A percentile compares a stretch with the other conserved stretches of the same genome.
Evolutionary conservation across 1,140 invertebrate genomes (phyloP).

Genomic region (Drosophila pallidifrons): DNA sequence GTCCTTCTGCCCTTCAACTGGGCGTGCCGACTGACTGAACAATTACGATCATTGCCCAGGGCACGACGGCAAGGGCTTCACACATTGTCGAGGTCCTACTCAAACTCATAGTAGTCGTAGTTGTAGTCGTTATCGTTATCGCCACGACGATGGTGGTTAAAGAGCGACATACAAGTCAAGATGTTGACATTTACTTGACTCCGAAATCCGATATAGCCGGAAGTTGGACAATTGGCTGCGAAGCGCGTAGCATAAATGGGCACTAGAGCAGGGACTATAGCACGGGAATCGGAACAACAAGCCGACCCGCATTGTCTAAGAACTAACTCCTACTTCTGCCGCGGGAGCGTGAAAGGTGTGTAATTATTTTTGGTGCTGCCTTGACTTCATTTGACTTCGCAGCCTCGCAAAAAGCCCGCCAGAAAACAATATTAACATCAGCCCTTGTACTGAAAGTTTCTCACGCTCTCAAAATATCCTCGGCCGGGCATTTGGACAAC

Average conservation of each 20-base stretch:
- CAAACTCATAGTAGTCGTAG: neutral
- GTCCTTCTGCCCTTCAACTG: slow-evolving; percentile 17
- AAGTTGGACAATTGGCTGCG: slow-evolving; percentile 76
- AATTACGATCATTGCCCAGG: slow-evolving; percentile 55
- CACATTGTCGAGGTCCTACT: neutral
- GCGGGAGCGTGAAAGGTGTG: slow-evolving; percentile 53
- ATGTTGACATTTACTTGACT: slow-evolving; percentile 78
- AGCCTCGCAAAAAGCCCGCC: slow-evolving; percentile 68
- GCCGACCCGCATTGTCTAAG: neutral
- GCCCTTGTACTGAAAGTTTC: slow-evolving; percentile 55
- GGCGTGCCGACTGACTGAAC: slow-evolving; percentile 73
- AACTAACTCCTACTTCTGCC: slow-evolving; percentile 53
- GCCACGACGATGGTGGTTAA: slow-evolving; percentile 25
- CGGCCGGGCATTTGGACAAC: slow-evolving; percentile 59
- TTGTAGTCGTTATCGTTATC: slow-evolving; percentile 10
- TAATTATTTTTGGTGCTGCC: slow-evolving; percentile 68
- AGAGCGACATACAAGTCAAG: slow-evolving; percentile 36
- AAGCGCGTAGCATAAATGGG: slow-evolving; percentile 46
- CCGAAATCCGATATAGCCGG: slow-evolving; percentile 73
- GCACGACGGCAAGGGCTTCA: slow-evolving; percentile 13
- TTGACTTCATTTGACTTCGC: slow-evolving; percentile 58
- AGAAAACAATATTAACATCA: slow-evolving; percentile 42
- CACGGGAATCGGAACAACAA: slow-evolving; percentile 9
- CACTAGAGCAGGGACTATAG: slow-evolving; percentile 26
- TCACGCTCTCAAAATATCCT: slow-evolving; percentile 59